Conservation (phyloP, 2,888 invertebrate species). For the Lydus trimaculatus region DNA sequence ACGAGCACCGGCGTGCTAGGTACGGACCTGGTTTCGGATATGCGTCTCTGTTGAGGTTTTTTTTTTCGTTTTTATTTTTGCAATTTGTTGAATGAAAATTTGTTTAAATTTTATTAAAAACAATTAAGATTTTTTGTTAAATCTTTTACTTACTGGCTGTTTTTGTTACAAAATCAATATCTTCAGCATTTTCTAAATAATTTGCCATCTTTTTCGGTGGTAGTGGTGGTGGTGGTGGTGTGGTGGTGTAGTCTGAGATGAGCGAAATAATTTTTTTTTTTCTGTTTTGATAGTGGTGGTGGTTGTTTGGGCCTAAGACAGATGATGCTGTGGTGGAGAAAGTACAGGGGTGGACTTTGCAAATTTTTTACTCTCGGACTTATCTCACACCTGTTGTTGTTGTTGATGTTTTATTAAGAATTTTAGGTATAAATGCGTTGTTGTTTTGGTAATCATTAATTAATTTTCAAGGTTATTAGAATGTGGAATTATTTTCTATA, state of each 20-base stretch:
- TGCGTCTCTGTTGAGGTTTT: neutral
- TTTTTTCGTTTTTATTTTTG: neutral
- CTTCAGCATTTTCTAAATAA: slow-evolving; percentile 52
- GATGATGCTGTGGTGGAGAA: neutral
- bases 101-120: neutral
- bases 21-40: neutral
- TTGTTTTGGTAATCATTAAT: too few species aligned
- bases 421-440: too few species aligned
- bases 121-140: neutral
- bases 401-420: too few species aligned
- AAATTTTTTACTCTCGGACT: neutral
- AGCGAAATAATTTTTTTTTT: too few species aligned
- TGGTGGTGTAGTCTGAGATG: neutral
- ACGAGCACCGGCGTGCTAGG: neutral
- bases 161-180: slow-evolving; percentile 58
- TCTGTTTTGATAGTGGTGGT: too few species aligned
- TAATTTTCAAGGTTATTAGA: too few species aligned
- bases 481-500: too few species aligned
- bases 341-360: too few species aligned
- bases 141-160: slow-evolving; percentile 56
- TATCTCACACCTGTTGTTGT: too few species aligned
- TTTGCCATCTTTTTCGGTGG: slow-evolving; percentile 19
- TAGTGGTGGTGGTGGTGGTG: slow-evolving; percentile 8
- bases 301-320: too few species aligned
- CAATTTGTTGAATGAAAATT: neutral